Evolutionary conservation across 2,113 vertebrate species (phyloP), one percentile per base, ranked within the genome.

Genomic region (Brachypteracias leptosomus): DNA sequence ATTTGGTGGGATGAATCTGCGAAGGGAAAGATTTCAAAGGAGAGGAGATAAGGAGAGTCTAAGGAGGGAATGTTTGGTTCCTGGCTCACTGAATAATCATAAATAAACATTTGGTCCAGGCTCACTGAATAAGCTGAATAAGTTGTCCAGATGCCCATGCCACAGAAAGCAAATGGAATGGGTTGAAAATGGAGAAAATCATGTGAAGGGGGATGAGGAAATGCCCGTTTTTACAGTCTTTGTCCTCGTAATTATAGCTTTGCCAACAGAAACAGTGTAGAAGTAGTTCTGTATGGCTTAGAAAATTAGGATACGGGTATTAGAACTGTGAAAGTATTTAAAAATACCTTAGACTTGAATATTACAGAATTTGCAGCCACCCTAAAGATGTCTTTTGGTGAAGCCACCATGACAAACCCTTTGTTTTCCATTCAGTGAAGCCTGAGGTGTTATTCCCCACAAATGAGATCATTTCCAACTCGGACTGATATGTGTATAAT

Each of bases 341-440:
- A 18, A 19, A 86, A 28, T 14, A 31, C 11, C 20, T 62, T 81
- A 9, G 12, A 58, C 66, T 65, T 65, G 66, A 70, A n/a, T 66
- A 49, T 54, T 40, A 24, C 40, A 26, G 54, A 33, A 38, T 86
- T 74, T 91, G 22, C 25, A 72, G 35, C 29, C 76, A 24, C 7
- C 29, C 24, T 81, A 33, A 89, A 40, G 77, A 35, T 13, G n/a
- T 19, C 57, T 57, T 87, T 73, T n/a, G 58, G 49, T 85, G 67
- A 83, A 82, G 20, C 36, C 44, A 40, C 40, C 25, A 10, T 31
- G 36, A 84, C 49, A 89, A 89, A 57, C 47, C 21, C 29, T 76
- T 93, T 91, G 59, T 72, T 96, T 96, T 93, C 85, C 80, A 86
- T 70, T 89, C 66, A 62, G 36, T 70, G 75, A 79, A 91, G 67